Conservation (phyloP, 2,888 invertebrate genomes). For the Lysandra bellargus region DNA sequence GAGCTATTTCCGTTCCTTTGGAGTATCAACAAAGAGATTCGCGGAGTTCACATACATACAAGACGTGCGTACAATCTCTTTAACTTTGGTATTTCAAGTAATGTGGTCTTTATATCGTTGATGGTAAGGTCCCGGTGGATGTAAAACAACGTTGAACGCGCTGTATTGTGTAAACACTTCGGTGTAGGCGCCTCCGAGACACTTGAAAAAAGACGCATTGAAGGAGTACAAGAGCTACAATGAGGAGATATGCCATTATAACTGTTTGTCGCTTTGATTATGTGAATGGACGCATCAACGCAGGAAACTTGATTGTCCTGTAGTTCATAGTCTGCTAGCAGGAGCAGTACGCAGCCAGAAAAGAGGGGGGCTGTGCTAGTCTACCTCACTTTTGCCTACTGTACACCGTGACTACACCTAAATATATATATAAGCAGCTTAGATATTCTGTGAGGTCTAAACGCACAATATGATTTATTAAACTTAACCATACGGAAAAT, state of each 20-base stretch:
- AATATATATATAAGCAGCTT: too few relatives aligned
- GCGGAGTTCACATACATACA: constrained; percentile 26
- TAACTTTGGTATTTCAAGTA: neutral
- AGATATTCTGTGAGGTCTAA: too few relatives aligned
- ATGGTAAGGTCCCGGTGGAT: neutral
- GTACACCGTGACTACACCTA: too few relatives aligned
- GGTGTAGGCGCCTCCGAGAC: constrained; percentile 4
- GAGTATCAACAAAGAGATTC: constrained; percentile 23
- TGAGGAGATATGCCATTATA: neutral
- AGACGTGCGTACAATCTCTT: neutral
- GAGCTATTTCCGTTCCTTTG: constrained; percentile 24
- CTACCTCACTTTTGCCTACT: too few relatives aligned
- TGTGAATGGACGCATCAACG: neutral
- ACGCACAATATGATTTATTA: too few relatives aligned
- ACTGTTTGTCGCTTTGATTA: constrained; percentile 3
- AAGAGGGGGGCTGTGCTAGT: neutral
- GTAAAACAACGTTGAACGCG: neutral
- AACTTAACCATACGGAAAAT: too few relatives aligned
- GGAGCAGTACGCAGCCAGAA: neutral
- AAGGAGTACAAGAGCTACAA: constrained; percentile 4
- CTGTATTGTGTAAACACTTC: constrained; percentile 18
- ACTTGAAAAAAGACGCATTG: constrained; percentile 1
- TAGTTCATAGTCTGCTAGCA: neutral
- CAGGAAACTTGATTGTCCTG: neutral
- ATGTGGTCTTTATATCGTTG: neutral